Evolutionary conservation across 2,797 vertebrate species (phyloP).

Genomic region (Spinus pinus): DNA sequence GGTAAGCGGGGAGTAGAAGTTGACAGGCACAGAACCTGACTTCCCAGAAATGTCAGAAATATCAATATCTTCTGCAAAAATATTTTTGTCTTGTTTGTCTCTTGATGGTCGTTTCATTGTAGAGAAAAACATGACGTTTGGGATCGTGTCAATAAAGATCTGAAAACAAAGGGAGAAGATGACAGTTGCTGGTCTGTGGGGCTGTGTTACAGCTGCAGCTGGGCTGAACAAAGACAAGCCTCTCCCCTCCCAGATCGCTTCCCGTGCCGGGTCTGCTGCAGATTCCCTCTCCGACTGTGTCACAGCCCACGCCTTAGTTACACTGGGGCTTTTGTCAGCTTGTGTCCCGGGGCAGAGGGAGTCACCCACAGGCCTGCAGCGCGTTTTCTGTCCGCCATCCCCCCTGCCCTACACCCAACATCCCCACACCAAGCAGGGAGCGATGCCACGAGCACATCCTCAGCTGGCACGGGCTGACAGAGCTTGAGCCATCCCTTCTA

Average conservation of each 20-base stretch:
- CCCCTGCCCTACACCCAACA: neutral
- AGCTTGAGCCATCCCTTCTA: neutral
- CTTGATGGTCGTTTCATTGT: conserved; percentile 91
- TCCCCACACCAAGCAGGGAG: fast-evolving
- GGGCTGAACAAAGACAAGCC: neutral
- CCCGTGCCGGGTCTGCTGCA: neutral
- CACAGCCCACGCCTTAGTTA: neutral
- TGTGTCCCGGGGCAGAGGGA: neutral
- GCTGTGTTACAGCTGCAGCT: neutral
- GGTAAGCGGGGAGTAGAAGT: conserved; percentile 86
- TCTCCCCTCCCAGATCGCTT: neutral
- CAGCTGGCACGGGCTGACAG: neutral
- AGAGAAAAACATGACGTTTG: conserved; percentile 94
- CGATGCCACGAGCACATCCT: fast-evolving
- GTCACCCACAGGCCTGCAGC: neutral
- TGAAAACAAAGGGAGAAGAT: conserved; percentile 53
- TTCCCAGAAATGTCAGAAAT: conserved; percentile 95
- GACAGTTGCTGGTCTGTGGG: neutral
- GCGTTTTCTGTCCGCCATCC: neutral
- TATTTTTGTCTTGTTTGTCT: conserved; percentile 82
- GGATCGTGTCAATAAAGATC: conserved; percentile 93
- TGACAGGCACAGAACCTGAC: conserved; percentile 75
- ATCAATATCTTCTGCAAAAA: conserved; percentile 88
- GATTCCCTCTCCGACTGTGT: neutral
- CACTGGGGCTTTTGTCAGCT: neutral